Evolutionary conservation across 1,140 invertebrate genomes (phyloP).

Genomic region (Drosophila rhopaloa): DNA sequence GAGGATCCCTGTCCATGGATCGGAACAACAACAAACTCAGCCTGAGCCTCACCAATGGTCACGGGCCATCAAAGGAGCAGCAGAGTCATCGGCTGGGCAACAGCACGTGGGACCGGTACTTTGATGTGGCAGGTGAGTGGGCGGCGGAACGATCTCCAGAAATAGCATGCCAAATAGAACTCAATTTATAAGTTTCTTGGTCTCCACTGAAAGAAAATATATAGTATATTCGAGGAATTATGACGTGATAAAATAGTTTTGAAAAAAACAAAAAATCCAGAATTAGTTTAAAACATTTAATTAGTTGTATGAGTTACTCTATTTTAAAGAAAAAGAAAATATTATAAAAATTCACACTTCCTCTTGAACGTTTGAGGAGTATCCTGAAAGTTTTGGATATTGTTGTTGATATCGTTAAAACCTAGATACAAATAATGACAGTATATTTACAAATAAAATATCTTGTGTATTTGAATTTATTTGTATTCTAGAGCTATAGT

Average conservation of each 20-base stretch:
- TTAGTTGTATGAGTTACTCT: no score
- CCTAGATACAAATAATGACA: no score
- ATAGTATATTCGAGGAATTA: not conserved
- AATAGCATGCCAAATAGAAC: constrained; percentile 31
- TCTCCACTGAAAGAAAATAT: constrained; percentile 8
- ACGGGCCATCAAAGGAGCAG: constrained; percentile 26
- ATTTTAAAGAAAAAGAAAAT: no score
- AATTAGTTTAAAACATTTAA: not conserved
- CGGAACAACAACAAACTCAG: constrained; percentile 73
- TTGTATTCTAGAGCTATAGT: not conserved
- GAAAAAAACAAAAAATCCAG: not conserved
- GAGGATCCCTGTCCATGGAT: constrained; percentile 58
- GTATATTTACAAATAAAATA: no score
- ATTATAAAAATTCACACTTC: no score
- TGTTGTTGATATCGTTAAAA: no score
- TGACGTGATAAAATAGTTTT: no score
- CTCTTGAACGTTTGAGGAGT: no score
- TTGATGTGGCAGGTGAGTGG: constrained; percentile 76
- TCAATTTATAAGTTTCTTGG: constrained; percentile 31
- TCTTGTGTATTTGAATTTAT: no score
- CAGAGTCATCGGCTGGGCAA: constrained; percentile 51
- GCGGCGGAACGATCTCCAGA: constrained; percentile 4
- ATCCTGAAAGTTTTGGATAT: no score
- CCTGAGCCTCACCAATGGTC: constrained; percentile 58
- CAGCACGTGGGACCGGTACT: constrained; percentile 72